Evolutionary conservation across 2,888 invertebrate species (phyloP).

Genomic region (Ditula angustiorana): DNA sequence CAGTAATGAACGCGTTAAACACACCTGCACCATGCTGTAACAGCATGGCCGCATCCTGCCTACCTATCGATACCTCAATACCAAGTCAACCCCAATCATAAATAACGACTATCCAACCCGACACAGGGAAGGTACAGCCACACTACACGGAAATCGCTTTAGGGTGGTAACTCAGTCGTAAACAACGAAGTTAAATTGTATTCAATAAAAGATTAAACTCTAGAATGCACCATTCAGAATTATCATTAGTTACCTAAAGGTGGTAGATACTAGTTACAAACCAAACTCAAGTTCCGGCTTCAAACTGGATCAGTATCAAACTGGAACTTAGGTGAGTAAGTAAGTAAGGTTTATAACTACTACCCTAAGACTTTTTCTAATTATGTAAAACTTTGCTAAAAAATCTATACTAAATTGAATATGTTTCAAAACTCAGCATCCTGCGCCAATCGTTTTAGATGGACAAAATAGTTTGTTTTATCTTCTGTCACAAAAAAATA

Average conservation of each 20-base stretch:
- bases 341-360: too few species aligned
- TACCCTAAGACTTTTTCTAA: too few species aligned
- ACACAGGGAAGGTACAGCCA: neutral
- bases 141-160: slow-evolving; percentile 31
- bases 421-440: neutral
- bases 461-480: neutral
- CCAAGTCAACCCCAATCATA: slow-evolving; percentile 21
- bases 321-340: too few species aligned
- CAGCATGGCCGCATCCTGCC: neutral
- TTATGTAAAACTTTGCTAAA: too few species aligned
- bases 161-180: slow-evolving; percentile 28
- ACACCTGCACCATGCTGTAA: too few species aligned
- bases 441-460: neutral
- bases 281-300: neutral
- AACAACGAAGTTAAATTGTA: slow-evolving; percentile 12
- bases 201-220: slow-evolving; percentile 1
- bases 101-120: slow-evolving; percentile 10
- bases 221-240: neutral
- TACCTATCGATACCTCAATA: neutral
- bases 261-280: too few species aligned
- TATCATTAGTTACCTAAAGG: too few species aligned
- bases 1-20: too few species aligned
- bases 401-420: too few species aligned
- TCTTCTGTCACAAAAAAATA: neutral
- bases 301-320: too few species aligned